Conservation (phyloP, 2,113 vertebrate species). For the Boulengeromyrus knoepffleri region DNA sequence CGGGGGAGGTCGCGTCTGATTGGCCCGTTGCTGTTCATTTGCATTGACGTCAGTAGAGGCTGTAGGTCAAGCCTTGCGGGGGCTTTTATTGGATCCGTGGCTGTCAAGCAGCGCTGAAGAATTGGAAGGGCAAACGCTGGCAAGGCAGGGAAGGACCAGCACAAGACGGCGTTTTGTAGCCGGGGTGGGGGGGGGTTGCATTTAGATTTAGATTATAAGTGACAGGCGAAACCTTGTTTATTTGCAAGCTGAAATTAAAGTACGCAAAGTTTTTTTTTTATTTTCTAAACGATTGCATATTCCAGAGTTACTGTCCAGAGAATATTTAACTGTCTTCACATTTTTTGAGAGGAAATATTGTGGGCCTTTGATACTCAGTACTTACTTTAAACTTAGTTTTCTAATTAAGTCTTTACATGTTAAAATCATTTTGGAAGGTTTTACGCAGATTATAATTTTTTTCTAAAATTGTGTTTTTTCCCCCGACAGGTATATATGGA, state of each 20-base stretch:
- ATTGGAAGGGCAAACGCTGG: conserved; percentile 58
- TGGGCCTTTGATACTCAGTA: conserved; percentile 40
- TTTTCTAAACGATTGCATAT: conserved; percentile 34
- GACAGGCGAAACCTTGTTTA: conserved; percentile 33
- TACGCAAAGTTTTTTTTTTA: conserved; percentile 42
- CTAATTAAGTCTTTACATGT: conserved; percentile 28
- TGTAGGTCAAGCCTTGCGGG: conserved; percentile 80
- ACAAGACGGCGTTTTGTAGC: conserved; percentile 50
- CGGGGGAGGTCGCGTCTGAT: conserved; percentile 40
- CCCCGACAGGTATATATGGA: conserved; percentile 46
- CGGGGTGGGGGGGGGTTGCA: conserved; percentile 5
- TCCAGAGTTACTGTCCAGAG: conserved; percentile 49
- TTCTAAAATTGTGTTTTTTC: not conserved
- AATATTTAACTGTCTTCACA: conserved; percentile 45
- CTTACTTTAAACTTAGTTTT: conserved; percentile 27
- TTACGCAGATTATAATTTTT: not conserved
- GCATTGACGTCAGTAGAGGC: conserved; percentile 83
- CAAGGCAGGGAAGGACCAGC: conserved; percentile 52
- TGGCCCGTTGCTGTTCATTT: conserved; percentile 59
- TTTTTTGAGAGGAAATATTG: conserved; percentile 41
- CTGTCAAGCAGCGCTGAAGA: conserved; percentile 73
- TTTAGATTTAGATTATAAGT: conserved; percentile 17
- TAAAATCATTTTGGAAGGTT: not conserved
- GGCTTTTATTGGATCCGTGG: conserved; percentile 74
- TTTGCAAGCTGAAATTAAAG: conserved; percentile 50